Evolutionary conservation across 1,140 invertebrate species (phyloP), one percentile per base, ranked within the genome.

Genomic region (Ooceraea biroi): DNA sequence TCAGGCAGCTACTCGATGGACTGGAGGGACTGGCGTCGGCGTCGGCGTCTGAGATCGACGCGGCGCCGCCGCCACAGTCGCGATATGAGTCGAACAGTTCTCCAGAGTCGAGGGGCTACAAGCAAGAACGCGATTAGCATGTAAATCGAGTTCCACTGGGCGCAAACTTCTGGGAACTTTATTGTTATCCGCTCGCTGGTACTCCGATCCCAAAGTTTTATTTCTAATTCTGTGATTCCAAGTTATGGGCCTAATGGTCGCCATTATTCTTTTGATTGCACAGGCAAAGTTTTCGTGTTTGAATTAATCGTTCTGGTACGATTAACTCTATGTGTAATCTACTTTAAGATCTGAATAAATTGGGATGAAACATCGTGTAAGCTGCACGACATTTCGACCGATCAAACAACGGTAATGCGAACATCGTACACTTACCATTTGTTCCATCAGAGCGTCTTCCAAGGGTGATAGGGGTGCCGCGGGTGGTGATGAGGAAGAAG

Each of bases 1-100:
- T 97, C 89, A 96, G 95, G 60, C 94, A 94, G 65, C 94, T 94
- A 83, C 93, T 94, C n/a, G 94, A 94, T 11, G 94, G 94, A 90
- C 94, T 94, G 52, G 94, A 94, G 0, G 94, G 93, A 86, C 93
- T 94, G 5, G 94, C 94, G 46, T 94, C 94, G 60, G 94, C 94
- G 84, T 94, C 94, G 46, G 86, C 93, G 85, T 94, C 94, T 77
- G 93, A 94, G 22, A 94, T 91, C 30, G 94, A 94, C 66, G 94
- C 93, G n/a, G 94, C 94, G 48, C 94, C 93, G 65, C 94, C 94
- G 73, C 89, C 93, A 89, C 93, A 94, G 27, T 94, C 94, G 50
- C 94, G 93, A 84, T 94, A 94, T 55, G 93, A 94, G 88, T 94
- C 94, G 88, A 94, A 94, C 77, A 94, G 85, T 76, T 94, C 92